These are phyloP conservation scores for Agrotis segetum DNA, from an alignment of 2,888 invertebrate genomes.

Conservation along the genomic window DNA sequence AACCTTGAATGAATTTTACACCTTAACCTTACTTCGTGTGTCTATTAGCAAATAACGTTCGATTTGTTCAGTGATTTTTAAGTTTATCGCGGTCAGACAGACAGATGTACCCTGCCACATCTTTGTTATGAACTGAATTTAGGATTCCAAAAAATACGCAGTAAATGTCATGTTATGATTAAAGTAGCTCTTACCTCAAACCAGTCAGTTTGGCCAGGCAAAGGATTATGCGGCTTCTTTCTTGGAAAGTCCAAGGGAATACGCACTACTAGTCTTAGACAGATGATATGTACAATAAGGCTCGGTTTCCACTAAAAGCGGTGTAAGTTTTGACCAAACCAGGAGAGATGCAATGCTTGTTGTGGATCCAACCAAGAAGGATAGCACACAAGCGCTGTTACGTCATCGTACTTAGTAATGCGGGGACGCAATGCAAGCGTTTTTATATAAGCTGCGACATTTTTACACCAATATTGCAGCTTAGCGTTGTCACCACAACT, in stretches of 20 bases:
- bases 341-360: background rate
- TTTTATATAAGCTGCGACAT: too few species aligned
- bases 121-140: background rate
- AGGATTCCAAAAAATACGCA: background rate
- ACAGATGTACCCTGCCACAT: too few species aligned
- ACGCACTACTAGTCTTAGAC: background rate
- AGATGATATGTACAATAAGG: background rate
- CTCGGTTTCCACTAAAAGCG: background rate
- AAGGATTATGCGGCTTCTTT: background rate
- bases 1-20: too few species aligned
- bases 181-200: background rate
- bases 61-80: too few species aligned
- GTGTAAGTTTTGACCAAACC: background rate
- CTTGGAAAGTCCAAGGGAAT: conserved; percentile 1
- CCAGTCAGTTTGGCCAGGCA: background rate
- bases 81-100: too few species aligned
- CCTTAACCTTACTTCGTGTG: too few species aligned
- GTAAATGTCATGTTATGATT: background rate
- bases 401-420: too few species aligned
- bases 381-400: too few species aligned
- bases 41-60: too few species aligned
- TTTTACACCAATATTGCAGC: too few species aligned
- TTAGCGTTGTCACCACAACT: too few species aligned
- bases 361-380: background rate
- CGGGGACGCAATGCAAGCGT: too few species aligned